These are phyloP conservation scores for Sinopyrophorus schimmeli DNA, from an alignment of 2,888 invertebrate genomes.

Conservation along the genomic window DNA sequence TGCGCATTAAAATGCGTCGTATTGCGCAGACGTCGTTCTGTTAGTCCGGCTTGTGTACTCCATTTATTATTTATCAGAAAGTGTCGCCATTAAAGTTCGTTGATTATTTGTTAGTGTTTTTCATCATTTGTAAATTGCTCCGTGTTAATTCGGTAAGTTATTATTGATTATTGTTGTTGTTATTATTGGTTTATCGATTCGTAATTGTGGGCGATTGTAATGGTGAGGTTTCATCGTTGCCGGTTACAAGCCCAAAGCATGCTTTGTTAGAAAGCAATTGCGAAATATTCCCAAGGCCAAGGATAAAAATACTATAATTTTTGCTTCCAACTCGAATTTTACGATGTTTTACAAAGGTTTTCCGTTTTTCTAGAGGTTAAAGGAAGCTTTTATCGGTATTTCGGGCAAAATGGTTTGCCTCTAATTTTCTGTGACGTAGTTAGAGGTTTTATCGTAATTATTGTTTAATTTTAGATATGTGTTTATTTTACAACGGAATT, in stretches of 20 bases:
- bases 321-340: too few relatives aligned
- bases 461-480: too few relatives aligned
- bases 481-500: too few relatives aligned
- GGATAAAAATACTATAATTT: too few relatives aligned
- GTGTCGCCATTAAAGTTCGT: conserved; percentile 36
- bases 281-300: too few relatives aligned
- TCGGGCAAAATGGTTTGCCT: too few relatives aligned
- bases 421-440: too few relatives aligned
- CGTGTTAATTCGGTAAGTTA: conserved; percentile 30
- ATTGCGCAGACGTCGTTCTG: too few relatives aligned
- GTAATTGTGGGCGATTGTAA: background rate
- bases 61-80: conserved; percentile 34
- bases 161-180: background rate
- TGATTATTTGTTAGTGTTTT: conserved; percentile 33
- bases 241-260: conserved; percentile 5
- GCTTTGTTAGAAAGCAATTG: conserved; percentile 7
- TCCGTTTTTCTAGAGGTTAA: too few relatives aligned
- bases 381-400: too few relatives aligned
- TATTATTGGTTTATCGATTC: background rate
- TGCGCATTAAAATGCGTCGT: conserved; percentile 7
- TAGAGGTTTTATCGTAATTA: too few relatives aligned
- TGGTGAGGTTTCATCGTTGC: background rate
- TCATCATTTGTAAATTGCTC: conserved; percentile 17
- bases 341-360: too few relatives aligned
- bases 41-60: conserved; percentile 15